These are phyloP conservation scores for Stenurella melanura DNA, from an alignment of 2,888 invertebrate genomes.

Conservation along the genomic window DNA sequence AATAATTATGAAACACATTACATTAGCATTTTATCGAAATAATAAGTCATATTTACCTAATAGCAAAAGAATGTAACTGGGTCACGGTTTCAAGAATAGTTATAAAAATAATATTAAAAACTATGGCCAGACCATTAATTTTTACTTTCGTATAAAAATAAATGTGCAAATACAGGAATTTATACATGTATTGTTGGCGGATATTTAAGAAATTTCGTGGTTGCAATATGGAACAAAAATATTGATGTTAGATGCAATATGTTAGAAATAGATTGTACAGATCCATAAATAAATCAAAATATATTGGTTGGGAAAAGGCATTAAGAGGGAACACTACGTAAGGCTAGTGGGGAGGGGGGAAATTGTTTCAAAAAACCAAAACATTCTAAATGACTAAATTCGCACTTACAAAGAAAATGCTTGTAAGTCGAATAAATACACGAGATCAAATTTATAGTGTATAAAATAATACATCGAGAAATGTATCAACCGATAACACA, in stretches of 20 bases:
- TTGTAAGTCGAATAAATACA: too few species aligned
- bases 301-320: too few species aligned
- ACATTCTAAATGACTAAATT: too few species aligned
- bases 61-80: conserved; percentile 9
- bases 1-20: neutral
- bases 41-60: neutral
- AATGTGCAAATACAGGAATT: neutral
- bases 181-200: neutral
- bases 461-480: too few species aligned
- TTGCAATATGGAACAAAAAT: neutral
- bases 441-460: too few species aligned
- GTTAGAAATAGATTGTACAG: neutral
- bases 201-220: neutral
- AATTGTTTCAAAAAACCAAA: too few species aligned
- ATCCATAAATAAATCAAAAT: too few species aligned
- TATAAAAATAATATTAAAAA: neutral
- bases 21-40: conserved; percentile 10
- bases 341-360: too few species aligned
- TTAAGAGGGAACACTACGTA: too few species aligned
- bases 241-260: too few species aligned
- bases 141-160: neutral
- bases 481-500: too few species aligned
- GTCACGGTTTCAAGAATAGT: neutral
- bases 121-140: neutral
- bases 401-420: too few species aligned